A percentile compares a stretch with the other conserved stretches of the same genome.
These are phyloP conservation scores for Himalopsyche anomala DNA, from an alignment of 2,888 invertebrate genomes.

Conservation along the genomic window DNA sequence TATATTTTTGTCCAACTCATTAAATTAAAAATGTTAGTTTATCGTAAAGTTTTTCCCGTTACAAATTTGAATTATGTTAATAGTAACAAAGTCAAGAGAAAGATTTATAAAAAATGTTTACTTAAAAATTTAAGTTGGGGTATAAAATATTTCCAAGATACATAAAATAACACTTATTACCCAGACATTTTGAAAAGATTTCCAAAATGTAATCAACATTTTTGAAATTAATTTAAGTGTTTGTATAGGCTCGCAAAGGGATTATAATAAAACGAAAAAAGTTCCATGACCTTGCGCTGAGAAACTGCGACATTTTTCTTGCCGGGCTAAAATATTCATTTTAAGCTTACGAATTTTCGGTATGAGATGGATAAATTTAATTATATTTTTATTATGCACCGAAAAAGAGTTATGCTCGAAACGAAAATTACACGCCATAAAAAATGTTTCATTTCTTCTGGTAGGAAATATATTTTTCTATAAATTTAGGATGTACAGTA, in stretches of 20 bases:
- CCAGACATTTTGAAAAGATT: constrained; percentile 14
- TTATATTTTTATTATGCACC: constrained; percentile 34
- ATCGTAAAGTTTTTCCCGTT: no score
- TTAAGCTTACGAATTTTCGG: not conserved
- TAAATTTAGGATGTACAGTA: not conserved
- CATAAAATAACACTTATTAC: constrained; percentile 13
- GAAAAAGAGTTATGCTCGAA: constrained; percentile 12
- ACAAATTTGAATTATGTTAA: no score
- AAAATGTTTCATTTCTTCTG: not conserved
- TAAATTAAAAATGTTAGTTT: no score
- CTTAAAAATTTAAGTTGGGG: not conserved
- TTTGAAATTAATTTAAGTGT: constrained; percentile 25
- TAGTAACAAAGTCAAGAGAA: not conserved
- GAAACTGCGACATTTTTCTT: constrained; percentile 16
- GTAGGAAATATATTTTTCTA: not conserved
- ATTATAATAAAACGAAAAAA: constrained; percentile 32
- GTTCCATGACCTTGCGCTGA: not conserved
- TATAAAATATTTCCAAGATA: constrained; percentile 28
- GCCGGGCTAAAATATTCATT: constrained; percentile 5
- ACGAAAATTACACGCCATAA: not conserved
- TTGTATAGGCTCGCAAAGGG: constrained; percentile 26
- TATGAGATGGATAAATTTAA: constrained; percentile 30
- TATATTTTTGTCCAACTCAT: no score
- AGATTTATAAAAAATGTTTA: not conserved
- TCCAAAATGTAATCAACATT: constrained; percentile 18